A percentile compares a stretch with the other conserved stretches of the same genome.
These are phyloP conservation scores for Hypotaenidia philippensis DNA, from an alignment of 2,797 vertebrate genomes.

Conservation along the genomic window DNA sequence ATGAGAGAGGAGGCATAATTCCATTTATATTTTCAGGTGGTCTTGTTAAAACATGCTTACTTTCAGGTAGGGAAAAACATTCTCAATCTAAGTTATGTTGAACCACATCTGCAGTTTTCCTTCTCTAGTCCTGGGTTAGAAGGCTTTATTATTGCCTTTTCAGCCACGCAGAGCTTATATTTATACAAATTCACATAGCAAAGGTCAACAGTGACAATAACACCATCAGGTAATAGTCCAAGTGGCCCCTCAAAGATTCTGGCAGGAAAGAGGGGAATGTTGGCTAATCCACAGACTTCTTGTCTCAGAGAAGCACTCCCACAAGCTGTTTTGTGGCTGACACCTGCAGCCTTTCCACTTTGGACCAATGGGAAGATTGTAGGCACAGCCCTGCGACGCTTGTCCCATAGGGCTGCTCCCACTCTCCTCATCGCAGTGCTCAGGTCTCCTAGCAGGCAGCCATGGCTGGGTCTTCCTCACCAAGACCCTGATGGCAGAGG, in stretches of 20 bases:
- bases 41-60: background rate
- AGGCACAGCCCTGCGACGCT: no score
- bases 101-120: background rate
- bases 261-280: background rate
- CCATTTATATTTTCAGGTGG: background rate
- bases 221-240: fast-evolving
- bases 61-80: background rate
- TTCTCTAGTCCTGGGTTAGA: background rate
- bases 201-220: background rate
- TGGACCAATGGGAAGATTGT: fast-evolving
- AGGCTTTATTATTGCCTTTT: background rate
- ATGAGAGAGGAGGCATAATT: background rate
- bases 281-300: background rate
- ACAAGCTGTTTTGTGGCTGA: background rate
- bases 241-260: background rate
- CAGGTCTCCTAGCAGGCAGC: fast-evolving
- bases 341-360: fast-evolving
- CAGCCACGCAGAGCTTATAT: background rate
- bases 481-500: background rate
- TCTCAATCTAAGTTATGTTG: fast-evolving
- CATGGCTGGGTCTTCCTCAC: background rate
- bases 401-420: background rate
- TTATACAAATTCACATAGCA: background rate
- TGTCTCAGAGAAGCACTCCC: background rate
- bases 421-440: fast-evolving